Evolutionary conservation across 2,797 vertebrate species (phyloP).

Genomic region (Rhabdomys pumilio): DNA sequence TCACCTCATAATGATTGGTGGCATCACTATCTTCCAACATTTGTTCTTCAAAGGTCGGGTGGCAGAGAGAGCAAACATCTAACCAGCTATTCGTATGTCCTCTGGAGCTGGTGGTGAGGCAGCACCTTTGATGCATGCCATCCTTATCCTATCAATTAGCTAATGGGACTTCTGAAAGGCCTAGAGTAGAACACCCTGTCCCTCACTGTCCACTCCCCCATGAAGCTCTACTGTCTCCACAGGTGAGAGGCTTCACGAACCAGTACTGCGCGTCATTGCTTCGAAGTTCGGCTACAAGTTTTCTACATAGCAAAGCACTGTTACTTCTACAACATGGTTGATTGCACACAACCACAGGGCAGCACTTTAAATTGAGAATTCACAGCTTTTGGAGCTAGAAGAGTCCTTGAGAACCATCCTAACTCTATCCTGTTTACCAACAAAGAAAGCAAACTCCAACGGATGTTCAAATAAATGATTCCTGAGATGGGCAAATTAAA

Average conservation of each 20-base stretch:
- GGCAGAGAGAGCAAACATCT: background rate
- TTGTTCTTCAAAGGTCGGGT: background rate
- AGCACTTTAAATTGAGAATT: conserved; percentile 54
- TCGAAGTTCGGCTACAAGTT: background rate
- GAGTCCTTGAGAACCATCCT: background rate
- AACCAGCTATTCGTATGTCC: background rate
- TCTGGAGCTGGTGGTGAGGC: background rate
- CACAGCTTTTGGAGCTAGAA: conserved; percentile 14
- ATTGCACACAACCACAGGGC: background rate
- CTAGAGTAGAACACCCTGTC: background rate
- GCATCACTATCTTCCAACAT: background rate
- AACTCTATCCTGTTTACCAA: conserved; percentile 46
- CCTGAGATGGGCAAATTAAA: conserved; percentile 45
- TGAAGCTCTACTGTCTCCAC: background rate
- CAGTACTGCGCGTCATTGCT: background rate
- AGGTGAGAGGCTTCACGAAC: background rate
- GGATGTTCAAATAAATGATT: conserved; percentile 14
- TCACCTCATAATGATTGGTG: background rate
- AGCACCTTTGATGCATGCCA: background rate
- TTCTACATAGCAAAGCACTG: background rate
- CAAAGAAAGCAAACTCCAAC: conserved; percentile 52
- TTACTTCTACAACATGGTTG: background rate
- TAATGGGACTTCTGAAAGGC: background rate
- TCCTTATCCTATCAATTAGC: background rate
- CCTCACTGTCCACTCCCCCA: background rate